These are phyloP conservation scores for Tapirus indicus DNA, from an alignment of 2,797 vertebrate genomes.

Conservation along the genomic window DNA sequence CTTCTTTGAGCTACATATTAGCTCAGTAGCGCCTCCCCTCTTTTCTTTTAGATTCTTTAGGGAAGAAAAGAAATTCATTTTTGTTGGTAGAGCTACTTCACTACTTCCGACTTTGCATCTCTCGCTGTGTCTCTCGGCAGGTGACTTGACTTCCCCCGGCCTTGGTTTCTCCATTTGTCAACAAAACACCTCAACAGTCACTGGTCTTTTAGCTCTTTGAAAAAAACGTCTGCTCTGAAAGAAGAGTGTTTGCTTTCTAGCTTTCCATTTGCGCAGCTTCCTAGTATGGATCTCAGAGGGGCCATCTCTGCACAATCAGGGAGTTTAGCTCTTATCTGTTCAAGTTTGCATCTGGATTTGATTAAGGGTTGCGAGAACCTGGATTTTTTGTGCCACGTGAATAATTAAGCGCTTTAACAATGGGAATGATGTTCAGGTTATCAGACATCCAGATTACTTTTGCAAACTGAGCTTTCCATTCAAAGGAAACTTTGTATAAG, in stretches of 20 bases:
- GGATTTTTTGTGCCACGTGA: background rate
- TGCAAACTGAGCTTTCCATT: slow-evolving; percentile 30
- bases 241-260: background rate
- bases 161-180: background rate
- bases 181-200: background rate
- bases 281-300: background rate
- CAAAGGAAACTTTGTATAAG: background rate
- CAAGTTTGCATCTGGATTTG: background rate
- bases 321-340: background rate
- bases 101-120: background rate
- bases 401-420: slow-evolving; percentile 4
- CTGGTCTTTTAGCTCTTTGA: background rate
- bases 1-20: background rate
- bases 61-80: background rate
- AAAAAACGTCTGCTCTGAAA: background rate
- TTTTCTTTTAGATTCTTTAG: background rate
- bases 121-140: background rate
- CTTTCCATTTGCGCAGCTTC: background rate
- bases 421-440: background rate
- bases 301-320: background rate
- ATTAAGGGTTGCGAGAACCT: background rate
- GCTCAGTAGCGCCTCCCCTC: background rate
- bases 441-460: slow-evolving; percentile 17
- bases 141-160: background rate
- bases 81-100: background rate